Evolutionary conservation across 2,113 vertebrate genomes (phyloP).

Genomic region (Mesoclemmys tuberculata): DNA sequence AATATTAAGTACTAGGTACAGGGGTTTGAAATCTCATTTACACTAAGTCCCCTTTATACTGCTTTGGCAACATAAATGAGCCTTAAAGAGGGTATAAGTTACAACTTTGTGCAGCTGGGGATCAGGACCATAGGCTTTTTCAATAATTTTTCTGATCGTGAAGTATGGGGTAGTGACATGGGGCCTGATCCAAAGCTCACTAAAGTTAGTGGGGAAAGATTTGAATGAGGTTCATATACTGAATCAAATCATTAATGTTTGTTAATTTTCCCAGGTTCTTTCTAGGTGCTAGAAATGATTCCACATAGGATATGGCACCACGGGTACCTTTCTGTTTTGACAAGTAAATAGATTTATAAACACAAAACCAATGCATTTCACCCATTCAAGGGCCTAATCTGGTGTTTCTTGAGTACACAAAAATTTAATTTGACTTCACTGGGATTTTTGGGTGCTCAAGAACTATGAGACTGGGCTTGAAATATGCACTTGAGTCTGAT

Average conservation of each 20-base stretch:
- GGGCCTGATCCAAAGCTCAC: not conserved
- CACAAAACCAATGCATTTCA: too few relatives aligned
- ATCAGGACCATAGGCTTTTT: too few relatives aligned
- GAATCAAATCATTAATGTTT: not conserved
- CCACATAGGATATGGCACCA: not conserved
- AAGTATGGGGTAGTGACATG: not conserved
- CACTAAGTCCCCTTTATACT: too few relatives aligned
- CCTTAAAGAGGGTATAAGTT: too few relatives aligned
- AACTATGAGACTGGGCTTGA: not conserved
- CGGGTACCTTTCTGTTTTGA: not conserved
- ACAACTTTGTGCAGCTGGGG: too few relatives aligned
- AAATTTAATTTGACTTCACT: not conserved
- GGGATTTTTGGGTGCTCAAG: constrained; percentile 6
- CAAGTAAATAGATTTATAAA: too few relatives aligned
- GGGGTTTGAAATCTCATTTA: not conserved
- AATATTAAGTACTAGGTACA: not conserved
- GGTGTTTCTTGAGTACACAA: not conserved
- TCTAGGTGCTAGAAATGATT: not conserved
- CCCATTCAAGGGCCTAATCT: too few relatives aligned
- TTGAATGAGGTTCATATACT: not conserved
- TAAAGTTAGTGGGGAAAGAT: not conserved
- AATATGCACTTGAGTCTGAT: not conserved
- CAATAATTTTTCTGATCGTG: not conserved
- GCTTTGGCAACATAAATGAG: not conserved
- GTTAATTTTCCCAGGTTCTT: not conserved